Conservation (phyloP, 2,888 invertebrate genomes). For the Cheilosia soror region DNA sequence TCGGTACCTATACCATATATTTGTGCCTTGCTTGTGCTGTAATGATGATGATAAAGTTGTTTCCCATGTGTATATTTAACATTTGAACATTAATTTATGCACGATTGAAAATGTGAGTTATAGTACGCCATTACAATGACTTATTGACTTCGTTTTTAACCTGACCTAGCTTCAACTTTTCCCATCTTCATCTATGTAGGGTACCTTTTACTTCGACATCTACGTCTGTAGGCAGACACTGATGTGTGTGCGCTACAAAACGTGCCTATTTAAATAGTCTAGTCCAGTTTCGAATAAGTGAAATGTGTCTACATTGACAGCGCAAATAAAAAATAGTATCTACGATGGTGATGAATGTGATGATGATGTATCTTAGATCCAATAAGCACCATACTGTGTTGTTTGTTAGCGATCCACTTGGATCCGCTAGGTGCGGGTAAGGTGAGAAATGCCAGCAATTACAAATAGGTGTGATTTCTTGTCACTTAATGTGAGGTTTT, state of each 20-base stretch:
- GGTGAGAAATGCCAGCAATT: slow-evolving; percentile 69
- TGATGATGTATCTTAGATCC: slow-evolving; percentile 32
- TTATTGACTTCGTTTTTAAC: slow-evolving; percentile 67
- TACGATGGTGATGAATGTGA: slow-evolving; percentile 6
- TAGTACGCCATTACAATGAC: slow-evolving; percentile 69
- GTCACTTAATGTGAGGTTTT: slow-evolving; percentile 53
- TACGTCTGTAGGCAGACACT: slow-evolving; percentile 2
- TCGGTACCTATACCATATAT: slow-evolving; percentile 2
- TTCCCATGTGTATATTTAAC: slow-evolving; percentile 71
- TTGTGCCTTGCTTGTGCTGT: slow-evolving; percentile 40
- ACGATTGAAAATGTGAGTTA: slow-evolving; percentile 73
- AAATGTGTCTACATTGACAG: slow-evolving; percentile 51
- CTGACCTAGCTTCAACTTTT: slow-evolving; percentile 46
- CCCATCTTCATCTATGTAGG: slow-evolving; percentile 17
- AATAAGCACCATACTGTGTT: slow-evolving; percentile 26
- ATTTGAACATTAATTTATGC: slow-evolving; percentile 73
- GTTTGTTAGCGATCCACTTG: slow-evolving; percentile 31
- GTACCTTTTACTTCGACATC: not conserved
- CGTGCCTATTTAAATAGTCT: slow-evolving; percentile 38
- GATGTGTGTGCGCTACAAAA: slow-evolving; percentile 15
- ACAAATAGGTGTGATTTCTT: slow-evolving; percentile 70
- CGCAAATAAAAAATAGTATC: slow-evolving; percentile 44
- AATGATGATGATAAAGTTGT: slow-evolving; percentile 72
- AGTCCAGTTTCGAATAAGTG: slow-evolving; percentile 53
- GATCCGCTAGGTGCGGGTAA: slow-evolving; percentile 49